A percentile compares a stretch with the other conserved stretches of the same genome.
Conservation (phyloP, 2,888 invertebrate genomes). For the Rhodophaea formosa region DNA sequence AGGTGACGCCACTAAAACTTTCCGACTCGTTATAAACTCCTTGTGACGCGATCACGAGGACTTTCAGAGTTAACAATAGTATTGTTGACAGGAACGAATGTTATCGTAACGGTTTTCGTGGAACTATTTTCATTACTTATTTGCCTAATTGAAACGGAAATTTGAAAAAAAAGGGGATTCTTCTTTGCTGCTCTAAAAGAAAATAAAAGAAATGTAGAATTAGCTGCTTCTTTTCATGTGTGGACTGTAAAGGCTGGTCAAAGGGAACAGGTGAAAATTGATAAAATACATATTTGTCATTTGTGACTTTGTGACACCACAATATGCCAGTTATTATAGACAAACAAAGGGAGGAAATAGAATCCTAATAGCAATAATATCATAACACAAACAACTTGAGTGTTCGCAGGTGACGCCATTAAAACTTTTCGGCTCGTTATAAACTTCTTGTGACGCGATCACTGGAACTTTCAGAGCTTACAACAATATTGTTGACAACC, state of each 20-base stretch:
- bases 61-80: neutral
- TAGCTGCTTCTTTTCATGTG: no score
- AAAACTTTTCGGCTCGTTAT: constrained; percentile 31
- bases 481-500: no score
- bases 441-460: constrained; percentile 27
- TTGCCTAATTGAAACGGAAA: no score
- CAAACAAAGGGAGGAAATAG: neutral
- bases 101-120: neutral
- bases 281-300: no score
- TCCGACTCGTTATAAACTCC: constrained; percentile 31
- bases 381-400: constrained; percentile 5
- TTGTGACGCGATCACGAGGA: constrained; percentile 19
- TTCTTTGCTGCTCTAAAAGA: no score
- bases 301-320: no score
- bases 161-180: no score
- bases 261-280: no score
- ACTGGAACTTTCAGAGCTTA: neutral
- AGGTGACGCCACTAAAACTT: constrained; percentile 28
- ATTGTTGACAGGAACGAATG: neutral
- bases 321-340: no score
- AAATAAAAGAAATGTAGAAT: no score
- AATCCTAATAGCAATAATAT: neutral
- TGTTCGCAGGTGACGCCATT: constrained; percentile 22
- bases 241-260: no score
- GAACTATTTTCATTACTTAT: no score